These are phyloP conservation scores for Gambusia holbrooki DNA, from an alignment of 2,113 vertebrate species.

Conservation along the genomic window DNA sequence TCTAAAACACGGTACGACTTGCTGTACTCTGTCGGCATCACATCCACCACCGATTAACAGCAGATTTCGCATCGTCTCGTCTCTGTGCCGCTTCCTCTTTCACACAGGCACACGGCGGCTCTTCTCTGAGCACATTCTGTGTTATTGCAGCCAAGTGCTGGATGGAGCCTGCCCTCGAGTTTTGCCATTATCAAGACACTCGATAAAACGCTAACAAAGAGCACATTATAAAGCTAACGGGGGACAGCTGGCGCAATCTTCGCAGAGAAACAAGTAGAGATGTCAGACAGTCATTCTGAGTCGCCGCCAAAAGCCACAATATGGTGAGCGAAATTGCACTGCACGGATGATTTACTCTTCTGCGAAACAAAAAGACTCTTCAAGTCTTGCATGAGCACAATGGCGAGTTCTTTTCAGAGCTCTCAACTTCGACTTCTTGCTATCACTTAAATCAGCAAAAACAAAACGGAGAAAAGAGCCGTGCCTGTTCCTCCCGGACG, in stretches of 20 bases:
- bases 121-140: conserved; percentile 36
- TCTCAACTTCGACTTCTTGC: conserved; percentile 7
- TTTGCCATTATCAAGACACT: conserved; percentile 65
- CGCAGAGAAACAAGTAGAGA: conserved; percentile 70
- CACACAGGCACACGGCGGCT: conserved; percentile 32
- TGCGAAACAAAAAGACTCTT: conserved; percentile 48
- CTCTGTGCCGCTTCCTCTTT: conserved; percentile 26
- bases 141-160: conserved; percentile 54
- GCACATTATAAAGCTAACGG: conserved; percentile 75
- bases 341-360: conserved; percentile 66
- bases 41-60: conserved; percentile 36
- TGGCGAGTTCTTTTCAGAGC: conserved; percentile 36
- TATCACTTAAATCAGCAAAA: conserved; percentile 15
- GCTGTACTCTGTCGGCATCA: conserved; percentile 1
- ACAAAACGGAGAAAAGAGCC: not conserved
- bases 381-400: conserved; percentile 40
- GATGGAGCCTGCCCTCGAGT: conserved; percentile 68
- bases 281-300: conserved; percentile 75
- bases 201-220: conserved; percentile 77
- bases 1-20: conserved; percentile 9
- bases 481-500: not conserved
- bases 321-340: conserved; percentile 74
- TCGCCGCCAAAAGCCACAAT: conserved; percentile 77
- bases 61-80: conserved; percentile 20
- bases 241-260: conserved; percentile 77